Conservation (phyloP, 2,113 vertebrate species). For the Eublepharis macularius region DNA sequence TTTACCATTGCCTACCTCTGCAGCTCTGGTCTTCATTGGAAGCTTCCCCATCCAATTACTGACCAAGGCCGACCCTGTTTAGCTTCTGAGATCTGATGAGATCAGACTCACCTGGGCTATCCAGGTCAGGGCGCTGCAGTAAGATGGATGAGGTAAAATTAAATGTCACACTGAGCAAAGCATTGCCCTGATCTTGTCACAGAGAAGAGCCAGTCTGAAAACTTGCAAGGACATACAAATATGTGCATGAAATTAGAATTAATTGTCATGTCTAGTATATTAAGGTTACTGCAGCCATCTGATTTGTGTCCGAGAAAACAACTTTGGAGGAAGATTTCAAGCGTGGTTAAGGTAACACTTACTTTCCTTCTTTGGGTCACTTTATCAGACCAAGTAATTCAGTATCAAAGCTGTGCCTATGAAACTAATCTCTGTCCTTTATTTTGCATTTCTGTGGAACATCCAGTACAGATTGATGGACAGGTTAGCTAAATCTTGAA, state of each 20-base stretch:
- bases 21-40: no score
- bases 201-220: neutral
- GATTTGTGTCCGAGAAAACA: neutral
- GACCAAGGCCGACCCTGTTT: no score
- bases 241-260: neutral
- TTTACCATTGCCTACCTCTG: no score
- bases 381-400: neutral
- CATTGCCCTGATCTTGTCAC: neutral
- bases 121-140: no score
- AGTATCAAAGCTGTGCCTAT: neutral
- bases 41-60: no score
- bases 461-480: neutral
- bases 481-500: neutral
- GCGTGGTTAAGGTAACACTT: neutral
- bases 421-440: neutral
- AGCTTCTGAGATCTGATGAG: no score
- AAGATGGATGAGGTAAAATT: neutral
- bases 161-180: neutral
- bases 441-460: neutral
- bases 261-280: neutral
- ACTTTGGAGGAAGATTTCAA: constrained; percentile 3
- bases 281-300: neutral
- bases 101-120: no score
- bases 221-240: neutral
- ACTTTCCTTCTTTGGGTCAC: neutral